phyloP scores from a whole-genome alignment of 2,797 vertebrate genomes.

The Arremon brunneinucha region DNA sequence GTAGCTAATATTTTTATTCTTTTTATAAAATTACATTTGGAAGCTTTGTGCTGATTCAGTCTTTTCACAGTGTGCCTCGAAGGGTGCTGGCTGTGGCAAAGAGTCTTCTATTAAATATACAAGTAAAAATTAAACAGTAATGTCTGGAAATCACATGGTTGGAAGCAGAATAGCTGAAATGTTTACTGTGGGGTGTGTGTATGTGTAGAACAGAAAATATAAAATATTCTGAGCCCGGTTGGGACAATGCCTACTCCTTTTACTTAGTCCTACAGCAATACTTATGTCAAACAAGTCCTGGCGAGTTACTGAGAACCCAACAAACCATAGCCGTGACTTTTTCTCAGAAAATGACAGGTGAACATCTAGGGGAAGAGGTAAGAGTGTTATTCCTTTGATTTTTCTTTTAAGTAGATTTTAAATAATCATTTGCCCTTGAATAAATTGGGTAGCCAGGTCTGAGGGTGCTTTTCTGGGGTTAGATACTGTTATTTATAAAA shows the following conservation, averaged over 20 bases:
- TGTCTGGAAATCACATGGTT: background rate
- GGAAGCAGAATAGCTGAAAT: background rate
- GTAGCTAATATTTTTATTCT: background rate
- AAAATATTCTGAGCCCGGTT: background rate
- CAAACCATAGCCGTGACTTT: background rate
- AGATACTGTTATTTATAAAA: background rate
- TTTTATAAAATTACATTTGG: background rate
- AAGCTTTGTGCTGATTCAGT: background rate
- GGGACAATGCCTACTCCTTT: background rate
- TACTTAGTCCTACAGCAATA: background rate
- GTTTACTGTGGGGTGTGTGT: background rate
- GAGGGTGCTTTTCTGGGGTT: background rate
- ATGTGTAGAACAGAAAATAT: background rate
- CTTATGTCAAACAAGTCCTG: background rate
- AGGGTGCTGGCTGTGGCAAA: background rate
- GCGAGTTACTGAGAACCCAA: background rate
- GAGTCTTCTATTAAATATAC: background rate
- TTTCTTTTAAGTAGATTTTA: background rate
- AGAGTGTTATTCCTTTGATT: background rate
- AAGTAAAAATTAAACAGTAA: background rate
- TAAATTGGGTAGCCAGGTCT: background rate
- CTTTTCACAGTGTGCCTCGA: background rate
- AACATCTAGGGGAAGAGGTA: background rate
- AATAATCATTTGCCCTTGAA: background rate
- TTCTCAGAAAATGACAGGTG: background rate